phyloP scores from a whole-genome alignment of 2,113 vertebrate species.

The Cheilinus undulatus region DNA sequence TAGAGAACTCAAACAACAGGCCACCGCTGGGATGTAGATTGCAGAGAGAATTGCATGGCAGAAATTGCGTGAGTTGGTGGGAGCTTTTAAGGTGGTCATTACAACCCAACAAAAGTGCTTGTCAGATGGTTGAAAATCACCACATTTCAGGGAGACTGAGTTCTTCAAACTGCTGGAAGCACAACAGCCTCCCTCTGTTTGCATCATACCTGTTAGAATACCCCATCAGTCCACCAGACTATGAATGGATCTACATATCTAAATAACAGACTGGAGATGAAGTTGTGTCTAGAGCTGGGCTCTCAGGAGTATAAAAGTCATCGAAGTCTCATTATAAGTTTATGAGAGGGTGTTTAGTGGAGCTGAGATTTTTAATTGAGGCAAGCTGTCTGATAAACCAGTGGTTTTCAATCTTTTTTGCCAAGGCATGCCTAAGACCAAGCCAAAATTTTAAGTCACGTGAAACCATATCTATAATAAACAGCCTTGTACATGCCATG shows the following conservation, averaged over 20 bases:
- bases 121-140: neutral
- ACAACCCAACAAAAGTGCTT: neutral
- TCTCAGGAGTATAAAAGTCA: slow-evolving; percentile 41
- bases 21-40: neutral
- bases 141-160: neutral
- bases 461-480: too few species aligned
- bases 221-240: slow-evolving; percentile 36
- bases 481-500: too few species aligned
- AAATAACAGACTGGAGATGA: slow-evolving; percentile 40
- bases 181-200: slow-evolving; percentile 8
- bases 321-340: slow-evolving; percentile 57
- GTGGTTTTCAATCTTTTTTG: too few species aligned
- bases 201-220: slow-evolving; percentile 20
- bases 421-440: too few species aligned
- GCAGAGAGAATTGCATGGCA: neutral
- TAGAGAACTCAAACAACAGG: slow-evolving; percentile 4
- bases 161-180: neutral
- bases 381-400: too few species aligned
- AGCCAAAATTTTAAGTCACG: too few species aligned
- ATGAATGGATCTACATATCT: slow-evolving; percentile 47
- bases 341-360: too few species aligned
- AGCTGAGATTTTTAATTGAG: too few species aligned
- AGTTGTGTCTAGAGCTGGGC: slow-evolving; percentile 39
- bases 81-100: neutral
- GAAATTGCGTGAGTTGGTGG: neutral